A percentile compares a stretch with the other conserved stretches of the same genome.
phyloP scores from a whole-genome alignment of 2,888 invertebrate genomes.

The Mayetiola destructor region DNA sequence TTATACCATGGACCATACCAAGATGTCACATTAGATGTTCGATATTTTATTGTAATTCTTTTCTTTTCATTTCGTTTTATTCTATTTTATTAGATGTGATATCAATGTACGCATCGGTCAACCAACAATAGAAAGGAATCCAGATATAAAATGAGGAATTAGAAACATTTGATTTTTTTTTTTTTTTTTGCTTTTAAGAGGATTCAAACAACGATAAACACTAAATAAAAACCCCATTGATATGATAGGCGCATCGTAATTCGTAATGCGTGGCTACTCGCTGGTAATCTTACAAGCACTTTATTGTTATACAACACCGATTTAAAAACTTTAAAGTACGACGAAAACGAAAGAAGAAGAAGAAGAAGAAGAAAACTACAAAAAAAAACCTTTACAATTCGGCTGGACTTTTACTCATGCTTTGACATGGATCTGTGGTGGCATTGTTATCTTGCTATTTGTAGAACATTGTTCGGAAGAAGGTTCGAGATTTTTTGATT shows the following conservation, averaged over 20 bases:
- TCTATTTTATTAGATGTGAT: not conserved
- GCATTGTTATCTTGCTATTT: slow-evolving; percentile 5
- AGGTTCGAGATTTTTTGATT: too few relatives aligned
- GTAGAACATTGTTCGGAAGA: not conserved
- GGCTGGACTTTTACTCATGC: too few relatives aligned
- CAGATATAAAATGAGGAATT: not conserved
- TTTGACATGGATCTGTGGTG: not conserved
- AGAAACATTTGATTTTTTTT: not conserved
- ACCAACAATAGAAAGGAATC: not conserved
- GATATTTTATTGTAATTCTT: too few relatives aligned
- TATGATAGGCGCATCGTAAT: not conserved
- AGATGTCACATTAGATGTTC: not conserved
- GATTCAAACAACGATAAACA: not conserved
- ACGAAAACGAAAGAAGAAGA: too few relatives aligned
- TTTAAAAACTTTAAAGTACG: too few relatives aligned
- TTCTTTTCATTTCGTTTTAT: too few relatives aligned
- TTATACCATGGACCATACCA: too few relatives aligned
- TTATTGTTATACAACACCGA: too few relatives aligned
- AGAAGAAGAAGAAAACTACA: too few relatives aligned
- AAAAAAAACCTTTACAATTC: too few relatives aligned
- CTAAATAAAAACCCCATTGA: not conserved
- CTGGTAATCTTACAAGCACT: not conserved
- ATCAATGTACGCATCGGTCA: not conserved
- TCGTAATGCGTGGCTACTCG: not conserved
- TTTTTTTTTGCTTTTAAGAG: not conserved